Evolutionary conservation across 2,888 invertebrate genomes (phyloP).

Genomic region (Erebia aethiops): DNA sequence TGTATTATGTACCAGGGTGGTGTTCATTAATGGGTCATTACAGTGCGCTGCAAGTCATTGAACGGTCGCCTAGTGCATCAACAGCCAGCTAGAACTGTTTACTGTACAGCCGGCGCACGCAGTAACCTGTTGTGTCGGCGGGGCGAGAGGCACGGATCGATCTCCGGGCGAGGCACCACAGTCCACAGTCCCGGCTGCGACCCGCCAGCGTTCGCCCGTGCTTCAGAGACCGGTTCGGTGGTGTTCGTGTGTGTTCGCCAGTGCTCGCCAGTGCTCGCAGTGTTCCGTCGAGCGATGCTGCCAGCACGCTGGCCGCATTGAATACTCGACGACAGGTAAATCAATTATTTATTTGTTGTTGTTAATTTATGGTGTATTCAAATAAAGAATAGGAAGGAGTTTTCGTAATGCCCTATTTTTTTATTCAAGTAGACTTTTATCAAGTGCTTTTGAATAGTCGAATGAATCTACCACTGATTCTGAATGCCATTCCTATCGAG

Average conservation of each 20-base stretch:
- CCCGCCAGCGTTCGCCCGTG: conserved; percentile 36
- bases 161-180: conserved; percentile 57
- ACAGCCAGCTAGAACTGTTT: conserved; percentile 39
- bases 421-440: no score
- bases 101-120: conserved; percentile 65
- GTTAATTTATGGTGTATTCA: not conserved
- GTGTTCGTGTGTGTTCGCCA: conserved; percentile 28
- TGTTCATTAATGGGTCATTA: conserved; percentile 29
- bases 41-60: conserved; percentile 26
- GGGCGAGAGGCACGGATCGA: conserved; percentile 53
- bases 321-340: conserved; percentile 62
- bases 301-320: conserved; percentile 64
- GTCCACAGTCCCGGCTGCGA: conserved; percentile 63
- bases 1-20: no score
- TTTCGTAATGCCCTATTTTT: no score
- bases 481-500: no score
- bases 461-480: no score
- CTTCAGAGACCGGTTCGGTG: conserved; percentile 13
- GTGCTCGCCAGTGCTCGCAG: conserved; percentile 44
- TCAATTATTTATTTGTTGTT: not conserved
- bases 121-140: conserved; percentile 70
- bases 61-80: conserved; percentile 19
- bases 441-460: no score
- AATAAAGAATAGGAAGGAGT: no score
- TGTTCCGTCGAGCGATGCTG: conserved; percentile 55